These are phyloP conservation scores for Sylvilagus floridanus DNA, from an alignment of 2,797 vertebrate genomes.

Conservation along the genomic window DNA sequence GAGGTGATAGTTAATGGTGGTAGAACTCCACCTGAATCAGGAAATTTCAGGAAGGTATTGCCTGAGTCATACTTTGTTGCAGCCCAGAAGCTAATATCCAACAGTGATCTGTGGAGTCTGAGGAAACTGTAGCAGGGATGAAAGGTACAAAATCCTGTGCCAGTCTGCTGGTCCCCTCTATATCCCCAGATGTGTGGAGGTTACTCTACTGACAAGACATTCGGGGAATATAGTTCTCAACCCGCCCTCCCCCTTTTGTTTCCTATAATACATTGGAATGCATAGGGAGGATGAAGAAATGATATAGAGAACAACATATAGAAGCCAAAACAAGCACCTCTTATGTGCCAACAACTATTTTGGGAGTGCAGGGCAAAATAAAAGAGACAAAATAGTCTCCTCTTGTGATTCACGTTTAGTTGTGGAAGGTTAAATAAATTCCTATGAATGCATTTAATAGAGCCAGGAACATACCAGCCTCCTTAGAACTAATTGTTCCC, in stretches of 20 bases:
- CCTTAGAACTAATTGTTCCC: slow-evolving; percentile 15
- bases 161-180: background rate
- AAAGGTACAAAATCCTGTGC: background rate
- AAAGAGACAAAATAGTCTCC: background rate
- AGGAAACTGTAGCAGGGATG: background rate
- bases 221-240: background rate
- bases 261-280: background rate
- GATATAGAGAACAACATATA: background rate
- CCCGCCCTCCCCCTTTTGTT: background rate
- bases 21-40: background rate
- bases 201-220: background rate
- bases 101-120: background rate
- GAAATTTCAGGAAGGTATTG: background rate
- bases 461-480: background rate
- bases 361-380: background rate
- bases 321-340: background rate
- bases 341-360: background rate
- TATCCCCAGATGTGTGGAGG: background rate
- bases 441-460: background rate
- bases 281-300: background rate
- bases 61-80: background rate
- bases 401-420: slow-evolving; percentile 3
- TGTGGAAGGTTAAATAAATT: slow-evolving; percentile 6
- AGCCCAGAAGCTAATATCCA: background rate
- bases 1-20: background rate